Base-by-base conservation (phyloP, 2,113 vertebrate species). In the Megaceryle maxima region DNA sequence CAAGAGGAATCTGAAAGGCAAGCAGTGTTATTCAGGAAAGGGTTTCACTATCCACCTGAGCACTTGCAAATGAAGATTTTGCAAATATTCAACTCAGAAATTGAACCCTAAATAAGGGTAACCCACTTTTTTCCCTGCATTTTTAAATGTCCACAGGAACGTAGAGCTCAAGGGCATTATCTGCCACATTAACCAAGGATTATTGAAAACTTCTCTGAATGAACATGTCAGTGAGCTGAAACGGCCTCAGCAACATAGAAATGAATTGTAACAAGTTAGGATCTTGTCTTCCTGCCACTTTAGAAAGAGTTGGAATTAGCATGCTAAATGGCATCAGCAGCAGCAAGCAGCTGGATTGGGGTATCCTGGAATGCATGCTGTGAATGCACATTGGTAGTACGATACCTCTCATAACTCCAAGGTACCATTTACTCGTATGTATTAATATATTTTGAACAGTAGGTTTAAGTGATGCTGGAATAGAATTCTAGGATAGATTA, bases 121-220 rank as follows among this genome's bases (percentile, higher is more conserved):
- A 89, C 94, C n/a, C 84, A 69, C 41, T 46, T 94, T 87, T 88
- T 92, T 86, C 21, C 44, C 51, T 25, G 14, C 35, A 25, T 90
- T 97, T 98, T 98, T 78, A 97, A 96, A 97, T 97, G 89, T 97
- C 88, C 94, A 92, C 3, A 86, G 95, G 96, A 96, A 90, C 89
- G 56, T 57, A 94, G 95, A 97, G 92, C 96, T 97, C 93, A 95
- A 96, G 97, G 91, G 95, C 96, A 97, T 98, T 98, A 98, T 96
- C 97, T 98, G 98, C 97, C 97, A 98, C 98, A 98, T 98, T 98
- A 98, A 98, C 97, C 96, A 96, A 96, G 97, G 97, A 98, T 87
- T 98, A 97, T 98, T 98, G 98, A 97, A 97, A 97, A 98, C 88
- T 97, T 97, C 80, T 94, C 96, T 96, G 97, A 96, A 80, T 77